Percentiles rank a stretch among this genome's conserved stretches.
These are phyloP conservation scores for Eledone cirrhosa DNA, from an alignment of 2,888 invertebrate genomes.

Conservation along the genomic window DNA sequence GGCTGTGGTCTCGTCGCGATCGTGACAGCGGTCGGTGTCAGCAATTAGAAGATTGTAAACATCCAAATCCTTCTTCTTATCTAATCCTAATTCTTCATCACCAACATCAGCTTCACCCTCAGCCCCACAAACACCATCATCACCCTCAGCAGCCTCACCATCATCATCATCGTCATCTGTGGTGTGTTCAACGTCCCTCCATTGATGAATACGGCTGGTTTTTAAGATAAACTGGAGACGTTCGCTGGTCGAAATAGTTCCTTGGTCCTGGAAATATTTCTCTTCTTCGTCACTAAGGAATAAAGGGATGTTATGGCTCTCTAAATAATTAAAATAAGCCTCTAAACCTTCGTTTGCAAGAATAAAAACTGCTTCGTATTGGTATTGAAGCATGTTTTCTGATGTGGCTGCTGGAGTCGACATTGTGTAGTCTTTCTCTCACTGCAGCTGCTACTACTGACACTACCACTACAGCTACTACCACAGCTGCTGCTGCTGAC, in stretches of 20 bases:
- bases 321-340: background rate
- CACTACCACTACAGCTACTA: too few relatives aligned
- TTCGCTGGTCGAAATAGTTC: constrained; percentile 4
- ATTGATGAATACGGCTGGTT: background rate
- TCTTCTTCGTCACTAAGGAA: constrained; percentile 14
- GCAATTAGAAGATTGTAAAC: too few relatives aligned
- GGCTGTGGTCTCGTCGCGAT: background rate
- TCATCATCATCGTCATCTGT: background rate
- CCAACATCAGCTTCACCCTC: too few relatives aligned
- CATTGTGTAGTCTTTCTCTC: too few relatives aligned
- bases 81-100: too few relatives aligned
- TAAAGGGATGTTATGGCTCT: background rate
- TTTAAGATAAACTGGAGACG: background rate
- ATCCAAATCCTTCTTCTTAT: too few relatives aligned
- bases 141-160: background rate
- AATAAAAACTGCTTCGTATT: constrained; percentile 19
- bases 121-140: too few relatives aligned
- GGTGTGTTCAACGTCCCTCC: background rate
- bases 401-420: background rate
- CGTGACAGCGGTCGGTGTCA: too few relatives aligned
- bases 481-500: too few relatives aligned
- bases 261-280: constrained; percentile 16
- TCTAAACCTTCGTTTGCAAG: constrained; percentile 21
- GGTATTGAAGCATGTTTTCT: constrained; percentile 8
- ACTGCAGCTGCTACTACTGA: too few relatives aligned